Conservation (phyloP, 2,888 invertebrate species). For the Heliconius sara region DNA sequence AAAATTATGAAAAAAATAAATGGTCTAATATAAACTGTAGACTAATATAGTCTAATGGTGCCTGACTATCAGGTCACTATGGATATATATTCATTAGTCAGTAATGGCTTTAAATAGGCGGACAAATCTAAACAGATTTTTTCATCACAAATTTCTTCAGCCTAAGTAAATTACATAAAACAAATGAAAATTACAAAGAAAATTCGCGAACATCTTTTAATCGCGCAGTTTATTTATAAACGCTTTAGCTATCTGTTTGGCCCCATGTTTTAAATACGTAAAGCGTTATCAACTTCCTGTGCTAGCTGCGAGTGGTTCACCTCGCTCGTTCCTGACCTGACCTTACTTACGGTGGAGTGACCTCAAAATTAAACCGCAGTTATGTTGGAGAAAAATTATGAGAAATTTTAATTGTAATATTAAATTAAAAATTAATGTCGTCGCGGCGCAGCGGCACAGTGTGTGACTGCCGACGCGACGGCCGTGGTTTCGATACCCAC, state of each 20-base stretch:
- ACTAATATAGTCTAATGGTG: too few species aligned
- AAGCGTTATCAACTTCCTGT: conserved; percentile 20
- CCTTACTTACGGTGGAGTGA: neutral
- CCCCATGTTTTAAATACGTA: conserved; percentile 4
- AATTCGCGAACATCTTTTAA: neutral
- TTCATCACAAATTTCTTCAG: neutral
- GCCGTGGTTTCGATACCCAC: too few species aligned
- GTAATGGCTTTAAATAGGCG: too few species aligned
- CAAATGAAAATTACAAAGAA: neutral
- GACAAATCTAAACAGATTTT: neutral
- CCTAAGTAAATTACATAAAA: neutral
- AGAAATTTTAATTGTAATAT: neutral
- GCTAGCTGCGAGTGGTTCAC: conserved; percentile 12
- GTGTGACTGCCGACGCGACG: neutral
- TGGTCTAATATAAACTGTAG: too few species aligned
- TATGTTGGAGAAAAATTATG: neutral
- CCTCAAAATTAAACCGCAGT: conserved; percentile 6
- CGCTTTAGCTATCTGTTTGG: neutral
- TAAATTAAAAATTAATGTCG: neutral
- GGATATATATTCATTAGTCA: too few species aligned
- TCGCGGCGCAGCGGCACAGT: neutral
- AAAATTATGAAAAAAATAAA: too few species aligned
- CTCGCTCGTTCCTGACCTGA: conserved; percentile 10
- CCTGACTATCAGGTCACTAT: too few species aligned
- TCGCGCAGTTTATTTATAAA: neutral